Base-by-base conservation (phyloP, 2,113 vertebrate genomes). In the Pampusana beccarii region DNA sequence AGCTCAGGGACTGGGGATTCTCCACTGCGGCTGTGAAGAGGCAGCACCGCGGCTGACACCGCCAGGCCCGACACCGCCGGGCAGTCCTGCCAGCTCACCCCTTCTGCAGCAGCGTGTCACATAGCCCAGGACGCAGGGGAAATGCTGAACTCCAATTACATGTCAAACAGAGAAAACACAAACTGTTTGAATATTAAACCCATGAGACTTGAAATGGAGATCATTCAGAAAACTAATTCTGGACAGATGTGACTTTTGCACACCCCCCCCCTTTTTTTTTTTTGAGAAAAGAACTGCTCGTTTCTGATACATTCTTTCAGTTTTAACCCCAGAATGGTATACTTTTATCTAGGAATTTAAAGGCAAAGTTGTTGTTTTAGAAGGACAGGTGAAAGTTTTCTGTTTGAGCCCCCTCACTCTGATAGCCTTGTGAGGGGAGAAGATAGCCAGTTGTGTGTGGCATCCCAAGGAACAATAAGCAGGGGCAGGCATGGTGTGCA, bases 381-480 rank as follows among this genome's bases (percentile, higher is more conserved):
- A 53, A 60, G 26, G 53, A 71, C 48, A 79, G 57, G 33, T 10
- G 17, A 2, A 64, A 42, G 16, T 28, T 51, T 85, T 84, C 56
- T 71, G n/a, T 65, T 92, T 50, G 65, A 80, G 54, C 44, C 34
- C 62, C 67, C 33, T 80, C 34, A 33, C 40, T 42, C 60, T 69
- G 44, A 48, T 0, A 0, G 40, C 38, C 40, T 24, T 29, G 31
- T 16, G 36, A 78, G 5, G n/a, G 40, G 7, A 57, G 61, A 69
- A 64, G 44, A 56, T 8, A 36, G 0, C 15, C 42, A 38, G 60
- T 0, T 13, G 13, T 0, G 5, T 1, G 11, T 26, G 46, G 51
- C n/a, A 75, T 6, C 33, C 40, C 48, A 48, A 53, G 62, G 38
- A 80, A 42, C 12, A 80, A 20, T 1, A 9, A 36, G 42, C 18